Base-by-base conservation (phyloP, 2,113 vertebrate species). In the Morone chrysops region DNA sequence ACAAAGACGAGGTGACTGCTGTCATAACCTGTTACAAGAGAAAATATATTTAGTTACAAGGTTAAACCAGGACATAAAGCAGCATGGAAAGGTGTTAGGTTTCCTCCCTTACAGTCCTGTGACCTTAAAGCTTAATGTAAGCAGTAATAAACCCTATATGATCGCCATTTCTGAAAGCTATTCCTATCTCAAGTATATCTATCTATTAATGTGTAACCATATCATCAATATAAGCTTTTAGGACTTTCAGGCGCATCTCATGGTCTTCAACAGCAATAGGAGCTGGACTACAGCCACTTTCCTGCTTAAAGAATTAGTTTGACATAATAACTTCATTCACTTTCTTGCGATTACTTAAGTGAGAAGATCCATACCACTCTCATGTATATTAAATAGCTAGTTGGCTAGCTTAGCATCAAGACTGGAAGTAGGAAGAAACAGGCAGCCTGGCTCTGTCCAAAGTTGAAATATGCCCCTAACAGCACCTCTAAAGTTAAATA, bases 11-110 rank as follows among this genome's bases (percentile, higher is more conserved):
- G 4, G 17, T 31, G 8, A 67, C 47, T n/a, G 56, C 47, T n/a
- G 69, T 61, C 70, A 71, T 14, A 60, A 22, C 41, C 40, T 40
- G 45, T 38, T 68, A 81, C 43, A 43, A 38, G 47, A 63, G 41
- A 17, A 68, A 70, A 68, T 51, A 78, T 72, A 69, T 83, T 75
- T 65, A 77, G 76, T 8, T 22, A 47, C 62, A 70, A 80, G 69
- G 75, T 87, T 85, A 77, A 77, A 79, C 12, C 41, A 40, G 61
- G 62, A 50, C 62, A 53, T 53, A 20, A 43, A 61, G 31, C 50
- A 41, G 20, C 45, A 48, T 68, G 60, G 60, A 57, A 25, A 65
- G 22, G 22, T 71, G 45, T 70, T 5, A 56, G 2, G 47, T 18
- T 72, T 51, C 22, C 60, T 63, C 41, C 41, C 20, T 22, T 63